Conservation (phyloP, 2,113 vertebrate species). For the Picathartes gymnocephalus region DNA sequence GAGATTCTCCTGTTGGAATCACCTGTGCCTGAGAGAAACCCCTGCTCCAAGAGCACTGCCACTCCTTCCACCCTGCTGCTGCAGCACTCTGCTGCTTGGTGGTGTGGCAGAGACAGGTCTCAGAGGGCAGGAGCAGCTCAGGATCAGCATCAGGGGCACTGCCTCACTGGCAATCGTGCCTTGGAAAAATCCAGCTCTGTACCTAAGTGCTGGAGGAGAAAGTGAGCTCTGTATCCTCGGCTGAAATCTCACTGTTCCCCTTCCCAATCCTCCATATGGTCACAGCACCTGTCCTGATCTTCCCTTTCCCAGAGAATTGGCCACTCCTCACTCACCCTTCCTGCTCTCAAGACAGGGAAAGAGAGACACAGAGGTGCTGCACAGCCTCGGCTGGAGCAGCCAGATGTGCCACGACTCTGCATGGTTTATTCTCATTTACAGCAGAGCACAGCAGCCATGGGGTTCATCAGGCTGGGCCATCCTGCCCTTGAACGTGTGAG, state of each 20-base stretch:
- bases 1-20: not conserved
- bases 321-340: not conserved
- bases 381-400: not conserved
- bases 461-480: not conserved
- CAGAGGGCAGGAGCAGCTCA: not conserved
- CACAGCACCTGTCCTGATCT: not conserved
- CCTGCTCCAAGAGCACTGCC: not conserved
- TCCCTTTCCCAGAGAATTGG: not conserved
- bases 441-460: not conserved
- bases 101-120: not conserved
- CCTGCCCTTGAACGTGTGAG: not conserved
- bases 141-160: not conserved
- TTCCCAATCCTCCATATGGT: not conserved
- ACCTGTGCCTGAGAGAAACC: not conserved
- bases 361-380: not conserved
- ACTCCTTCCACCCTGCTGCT: not conserved
- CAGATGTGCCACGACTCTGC: not conserved
- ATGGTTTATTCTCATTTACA: not conserved
- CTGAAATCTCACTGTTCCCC: not conserved
- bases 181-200: not conserved
- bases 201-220: not conserved
- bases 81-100: not conserved
- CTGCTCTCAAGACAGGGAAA: not conserved
- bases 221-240: not conserved
- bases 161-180: accelerated